Percentiles rank a stretch among this genome's conserved stretches.
phyloP scores from a whole-genome alignment of 1,140 invertebrate species.

The Chionoecetes opilio region DNA sequence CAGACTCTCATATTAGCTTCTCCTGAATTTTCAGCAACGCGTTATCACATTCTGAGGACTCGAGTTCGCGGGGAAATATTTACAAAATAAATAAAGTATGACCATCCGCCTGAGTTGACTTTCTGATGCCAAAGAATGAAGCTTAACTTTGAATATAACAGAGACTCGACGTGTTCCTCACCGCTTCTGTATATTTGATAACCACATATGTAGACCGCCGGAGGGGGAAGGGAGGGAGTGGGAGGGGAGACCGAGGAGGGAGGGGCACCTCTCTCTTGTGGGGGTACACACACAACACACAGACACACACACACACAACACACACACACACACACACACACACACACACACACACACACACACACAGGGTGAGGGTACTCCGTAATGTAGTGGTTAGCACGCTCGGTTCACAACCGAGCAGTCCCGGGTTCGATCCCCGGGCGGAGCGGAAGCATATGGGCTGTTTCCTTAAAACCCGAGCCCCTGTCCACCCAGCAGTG shows the following conservation, averaged over 20 bases:
- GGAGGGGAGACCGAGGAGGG: neutral
- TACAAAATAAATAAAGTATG: conserved; percentile 14
- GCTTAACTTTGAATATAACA: neutral
- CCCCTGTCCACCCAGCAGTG: too few species aligned
- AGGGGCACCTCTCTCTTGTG: neutral
- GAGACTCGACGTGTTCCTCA: neutral
- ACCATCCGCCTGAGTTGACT: conserved; percentile 5
- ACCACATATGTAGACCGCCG: neutral
- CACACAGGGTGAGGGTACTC: too few species aligned
- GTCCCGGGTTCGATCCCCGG: too few species aligned
- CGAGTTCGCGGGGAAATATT: conserved; percentile 18
- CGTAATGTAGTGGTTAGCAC: too few species aligned
- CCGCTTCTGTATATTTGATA: conserved; percentile 9
- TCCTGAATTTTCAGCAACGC: neutral
- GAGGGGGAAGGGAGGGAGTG: neutral
- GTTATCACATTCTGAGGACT: conserved; percentile 4
- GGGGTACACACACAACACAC: neutral
- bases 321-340: neutral
- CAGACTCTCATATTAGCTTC: neutral
- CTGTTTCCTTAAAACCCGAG: too few species aligned
- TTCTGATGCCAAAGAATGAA: conserved; percentile 21
- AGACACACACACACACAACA: conserved; percentile 6
- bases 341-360: neutral
- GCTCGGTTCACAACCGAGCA: too few species aligned
- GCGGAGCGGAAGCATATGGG: too few species aligned